These are phyloP conservation scores for Odontesthes bonariensis DNA, from an alignment of 2,113 vertebrate genomes.

Conservation along the genomic window DNA sequence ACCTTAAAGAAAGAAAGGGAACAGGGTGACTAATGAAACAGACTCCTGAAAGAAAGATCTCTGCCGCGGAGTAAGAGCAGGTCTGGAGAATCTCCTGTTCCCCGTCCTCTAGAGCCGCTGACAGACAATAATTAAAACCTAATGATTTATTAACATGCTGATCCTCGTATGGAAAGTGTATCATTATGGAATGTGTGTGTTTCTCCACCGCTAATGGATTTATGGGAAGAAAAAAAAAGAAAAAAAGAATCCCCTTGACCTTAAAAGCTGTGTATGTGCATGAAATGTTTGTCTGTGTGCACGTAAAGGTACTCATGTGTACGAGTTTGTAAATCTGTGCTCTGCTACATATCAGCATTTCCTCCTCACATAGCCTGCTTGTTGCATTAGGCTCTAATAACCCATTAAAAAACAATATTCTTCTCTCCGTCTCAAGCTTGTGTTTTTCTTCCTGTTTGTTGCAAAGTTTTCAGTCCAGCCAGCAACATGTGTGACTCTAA, in stretches of 20 bases:
- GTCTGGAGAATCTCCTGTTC: constrained; percentile 82
- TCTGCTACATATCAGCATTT: constrained; percentile 67
- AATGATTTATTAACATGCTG: constrained; percentile 83
- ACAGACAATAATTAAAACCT: constrained; percentile 84
- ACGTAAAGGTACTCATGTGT: constrained; percentile 8
- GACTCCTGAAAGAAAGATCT: constrained; percentile 34
- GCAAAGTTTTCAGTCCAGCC: background rate
- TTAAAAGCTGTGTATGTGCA: constrained; percentile 52
- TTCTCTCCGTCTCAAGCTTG: background rate
- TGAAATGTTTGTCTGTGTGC: constrained; percentile 15
- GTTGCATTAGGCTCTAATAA: constrained; percentile 55
- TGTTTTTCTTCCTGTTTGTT: background rate
- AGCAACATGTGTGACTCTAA: background rate
- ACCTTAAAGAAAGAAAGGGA: constrained; percentile 22
- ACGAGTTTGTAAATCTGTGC: constrained; percentile 41
- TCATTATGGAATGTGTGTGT: constrained; percentile 65
- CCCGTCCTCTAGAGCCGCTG: constrained; percentile 68
- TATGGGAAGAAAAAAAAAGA: constrained; percentile 62
- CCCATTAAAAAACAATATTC: background rate
- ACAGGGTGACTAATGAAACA: constrained; percentile 53
- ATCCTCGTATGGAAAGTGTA: constrained; percentile 79
- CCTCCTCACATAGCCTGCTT: constrained; percentile 53
- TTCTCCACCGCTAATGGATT: constrained; percentile 73
- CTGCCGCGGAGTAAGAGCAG: constrained; percentile 57
- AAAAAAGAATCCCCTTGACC: constrained; percentile 71